Evolutionary conservation across 2,888 invertebrate species (phyloP), one percentile per base, ranked within the genome.

Genomic region (Eilema depressum): DNA sequence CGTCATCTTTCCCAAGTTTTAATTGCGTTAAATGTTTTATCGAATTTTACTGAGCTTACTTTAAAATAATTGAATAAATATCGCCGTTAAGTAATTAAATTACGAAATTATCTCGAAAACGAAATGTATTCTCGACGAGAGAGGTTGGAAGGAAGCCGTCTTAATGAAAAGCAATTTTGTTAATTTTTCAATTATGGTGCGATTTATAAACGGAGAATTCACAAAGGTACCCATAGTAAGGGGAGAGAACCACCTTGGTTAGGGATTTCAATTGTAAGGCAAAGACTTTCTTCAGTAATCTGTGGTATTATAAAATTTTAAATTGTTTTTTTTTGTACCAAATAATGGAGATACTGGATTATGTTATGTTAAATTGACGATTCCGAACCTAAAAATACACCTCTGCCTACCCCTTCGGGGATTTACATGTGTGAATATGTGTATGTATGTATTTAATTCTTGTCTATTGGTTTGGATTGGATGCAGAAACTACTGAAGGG

Each of bases 121-220:
- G 53, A 53, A 53, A n/a, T 53, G 20, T 47, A 47, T 20, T 20
- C 47, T 20, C 8, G 20, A 8, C n/a, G 8, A 53, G 20, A 53
- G n/a, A 10, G n/a, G 53, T n/a, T 53, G 8, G 26, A 26, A 59
- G 17, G 59, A 17, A 59, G 59, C 59, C 7, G 25, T 59, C 25
- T 59, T 59, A 26, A 59, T 59, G 59, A 59, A 59, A 59, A 59
- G 59, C 17, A 59, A 59, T 59, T 59, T 28, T 28, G 17, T 57
- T 59, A 28, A 59, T 59, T 25, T 59, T 1, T 10, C n/a, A 1
- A 2, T 62, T 62, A 33, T 11, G 26, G 26, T 26, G 5, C 17
- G 2, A 26, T 20, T 63, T 63, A 26, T 47, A 26, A 47, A 30
- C n/a, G 11, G 26, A 26, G 63, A 12, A 63, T 47, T 59, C 17